Percentiles rank a stretch among this genome's conserved stretches.
Conservation (phyloP, 2,113 vertebrate genomes). For the Oreochromis aureus region DNA sequence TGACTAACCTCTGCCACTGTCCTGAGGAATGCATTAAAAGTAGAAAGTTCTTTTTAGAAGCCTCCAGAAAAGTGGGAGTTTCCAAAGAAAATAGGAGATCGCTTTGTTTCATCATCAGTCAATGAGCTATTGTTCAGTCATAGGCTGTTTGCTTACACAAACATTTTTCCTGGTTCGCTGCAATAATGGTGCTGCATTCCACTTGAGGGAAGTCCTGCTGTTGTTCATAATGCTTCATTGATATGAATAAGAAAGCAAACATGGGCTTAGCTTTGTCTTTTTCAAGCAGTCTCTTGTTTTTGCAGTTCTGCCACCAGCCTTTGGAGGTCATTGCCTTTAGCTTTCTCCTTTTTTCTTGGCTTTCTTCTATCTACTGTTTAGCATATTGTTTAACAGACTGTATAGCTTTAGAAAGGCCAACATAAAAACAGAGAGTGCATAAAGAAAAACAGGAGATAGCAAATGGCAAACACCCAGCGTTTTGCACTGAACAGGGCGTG, state of each 20-base stretch:
- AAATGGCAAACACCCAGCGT: neutral
- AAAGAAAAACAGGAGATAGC: neutral
- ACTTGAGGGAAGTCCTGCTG: neutral
- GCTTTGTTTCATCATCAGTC: neutral
- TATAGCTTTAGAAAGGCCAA: neutral
- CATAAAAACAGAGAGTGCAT: neutral
- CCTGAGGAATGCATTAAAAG: neutral
- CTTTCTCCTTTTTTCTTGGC: neutral
- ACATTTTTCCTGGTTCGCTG: neutral
- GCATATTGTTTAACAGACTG: neutral
- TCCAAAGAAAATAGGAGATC: neutral
- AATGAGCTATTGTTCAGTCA: neutral
- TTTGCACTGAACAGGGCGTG: neutral
- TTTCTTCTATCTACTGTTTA: neutral
- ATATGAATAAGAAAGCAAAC: neutral
- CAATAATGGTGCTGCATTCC: neutral
- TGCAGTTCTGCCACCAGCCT: neutral
- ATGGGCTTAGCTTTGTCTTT: neutral
- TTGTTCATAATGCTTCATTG: neutral
- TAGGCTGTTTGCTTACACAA: neutral
- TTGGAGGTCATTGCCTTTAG: neutral
- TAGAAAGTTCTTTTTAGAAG: neutral
- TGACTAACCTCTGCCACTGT: neutral
- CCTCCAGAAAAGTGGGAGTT: neutral
- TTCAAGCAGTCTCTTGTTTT: neutral